Percentiles rank a stretch among this genome's conserved stretches.
These are phyloP conservation scores for Anguilla obscura DNA, from an alignment of 2,797 vertebrate genomes.

Conservation along the genomic window DNA sequence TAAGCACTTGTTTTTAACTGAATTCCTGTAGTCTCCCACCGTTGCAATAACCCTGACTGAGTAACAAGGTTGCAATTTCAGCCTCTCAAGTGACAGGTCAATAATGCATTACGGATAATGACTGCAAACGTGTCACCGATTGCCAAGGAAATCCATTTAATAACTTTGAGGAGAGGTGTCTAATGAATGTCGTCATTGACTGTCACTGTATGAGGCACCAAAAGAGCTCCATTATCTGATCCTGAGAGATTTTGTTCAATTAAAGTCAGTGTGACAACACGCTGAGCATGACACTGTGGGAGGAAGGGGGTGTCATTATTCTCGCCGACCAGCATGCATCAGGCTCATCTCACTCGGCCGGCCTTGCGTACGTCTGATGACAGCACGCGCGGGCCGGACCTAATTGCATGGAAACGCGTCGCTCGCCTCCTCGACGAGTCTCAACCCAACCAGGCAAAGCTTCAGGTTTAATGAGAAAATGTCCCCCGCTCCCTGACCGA, in stretches of 20 bases:
- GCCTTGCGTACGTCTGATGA: not conserved
- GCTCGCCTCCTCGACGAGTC: not conserved
- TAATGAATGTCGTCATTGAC: not conserved
- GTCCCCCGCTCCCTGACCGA: not conserved
- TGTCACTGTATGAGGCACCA: not conserved
- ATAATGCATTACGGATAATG: not conserved
- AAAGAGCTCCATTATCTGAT: not conserved
- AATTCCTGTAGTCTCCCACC: not conserved
- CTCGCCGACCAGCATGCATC: not conserved
- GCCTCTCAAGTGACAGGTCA: not conserved
- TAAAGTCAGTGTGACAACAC: not conserved
- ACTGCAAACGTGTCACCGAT: not conserved
- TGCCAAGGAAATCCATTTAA: not conserved
- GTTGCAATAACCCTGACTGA: not conserved
- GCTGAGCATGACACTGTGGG: not conserved
- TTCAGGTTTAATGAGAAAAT: not conserved
- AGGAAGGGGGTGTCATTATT: not conserved
- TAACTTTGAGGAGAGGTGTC: not conserved
- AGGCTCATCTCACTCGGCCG: not conserved
- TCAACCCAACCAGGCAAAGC: not conserved
- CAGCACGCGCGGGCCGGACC: not conserved
- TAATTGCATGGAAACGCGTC: not conserved
- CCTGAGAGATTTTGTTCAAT: not conserved
- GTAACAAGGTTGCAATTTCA: not conserved
- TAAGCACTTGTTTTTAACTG: not conserved